Conservation (phyloP, 2,113 vertebrate genomes). For the Rutilus rutilus region DNA sequence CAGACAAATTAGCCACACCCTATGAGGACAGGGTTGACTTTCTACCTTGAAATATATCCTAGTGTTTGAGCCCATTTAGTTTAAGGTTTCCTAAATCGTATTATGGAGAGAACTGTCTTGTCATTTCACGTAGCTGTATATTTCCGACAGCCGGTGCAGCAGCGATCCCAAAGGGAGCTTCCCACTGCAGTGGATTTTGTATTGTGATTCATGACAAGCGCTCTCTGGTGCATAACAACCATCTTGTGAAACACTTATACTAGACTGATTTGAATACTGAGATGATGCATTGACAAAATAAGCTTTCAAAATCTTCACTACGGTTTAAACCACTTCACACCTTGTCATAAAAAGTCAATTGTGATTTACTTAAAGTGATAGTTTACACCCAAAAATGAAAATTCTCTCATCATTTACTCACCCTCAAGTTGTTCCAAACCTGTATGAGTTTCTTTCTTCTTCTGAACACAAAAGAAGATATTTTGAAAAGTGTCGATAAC, state of each 20-base stretch:
- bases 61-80: neutral
- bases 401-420: too few relatives aligned
- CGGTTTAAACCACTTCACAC: neutral
- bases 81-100: neutral
- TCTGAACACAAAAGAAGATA: too few relatives aligned
- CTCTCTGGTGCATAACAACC: constrained; percentile 53
- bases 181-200: constrained; percentile 70
- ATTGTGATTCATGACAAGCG: constrained; percentile 66
- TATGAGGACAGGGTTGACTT: neutral
- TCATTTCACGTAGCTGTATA: constrained; percentile 29
- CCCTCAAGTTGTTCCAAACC: too few relatives aligned
- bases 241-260: constrained; percentile 24
- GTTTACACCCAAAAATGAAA: too few relatives aligned
- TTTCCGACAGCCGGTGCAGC: constrained; percentile 60
- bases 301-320: neutral
- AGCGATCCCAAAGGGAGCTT: constrained; percentile 62
- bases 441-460: too few relatives aligned
- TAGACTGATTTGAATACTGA: constrained; percentile 1
- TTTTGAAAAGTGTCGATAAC: too few relatives aligned
- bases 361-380: too few relatives aligned
- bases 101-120: neutral
- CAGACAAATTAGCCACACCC: neutral
- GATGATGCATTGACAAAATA: constrained; percentile 18
- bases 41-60: neutral
- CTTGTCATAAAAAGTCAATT: neutral